Evolutionary conservation across 2,888 invertebrate genomes (phyloP).

Genomic region (Melikaiella ostensackeni): DNA sequence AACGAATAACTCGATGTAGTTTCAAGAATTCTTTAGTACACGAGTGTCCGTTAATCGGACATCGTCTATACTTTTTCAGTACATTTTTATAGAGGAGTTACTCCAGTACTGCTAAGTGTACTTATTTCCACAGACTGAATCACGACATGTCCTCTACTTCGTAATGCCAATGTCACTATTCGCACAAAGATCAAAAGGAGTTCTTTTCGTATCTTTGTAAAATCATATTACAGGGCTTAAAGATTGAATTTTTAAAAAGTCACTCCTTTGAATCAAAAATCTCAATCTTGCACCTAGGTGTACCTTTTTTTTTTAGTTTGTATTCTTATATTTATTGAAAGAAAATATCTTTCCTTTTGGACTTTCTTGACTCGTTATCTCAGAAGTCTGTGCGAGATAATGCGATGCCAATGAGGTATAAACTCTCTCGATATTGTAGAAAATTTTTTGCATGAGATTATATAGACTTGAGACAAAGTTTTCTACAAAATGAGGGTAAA

Average conservation of each 20-base stretch:
- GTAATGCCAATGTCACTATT: constrained; percentile 17
- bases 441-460: constrained; percentile 11
- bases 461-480: constrained; percentile 24
- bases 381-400: neutral
- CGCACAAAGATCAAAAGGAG: neutral
- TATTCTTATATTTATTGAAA: too few species aligned
- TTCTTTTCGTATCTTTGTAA: neutral
- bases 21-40: constrained; percentile 4
- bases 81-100: neutral
- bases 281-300: neutral
- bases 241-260: neutral
- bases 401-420: constrained; percentile 6
- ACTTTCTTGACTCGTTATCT: neutral
- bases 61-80: constrained; percentile 17
- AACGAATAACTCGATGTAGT: constrained; percentile 4
- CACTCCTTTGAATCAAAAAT: neutral
- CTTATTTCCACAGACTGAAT: constrained; percentile 31
- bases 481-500: constrained; percentile 4
- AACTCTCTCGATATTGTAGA: constrained; percentile 7
- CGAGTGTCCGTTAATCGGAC: neutral
- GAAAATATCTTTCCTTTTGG: neutral
- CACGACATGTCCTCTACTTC: constrained; percentile 13
- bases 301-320: too few species aligned
- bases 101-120: constrained; percentile 27
- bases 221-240: neutral